Evolutionary conservation across 2,888 invertebrate genomes (phyloP).

Genomic region (Poecilobothrus nobilitatus): DNA sequence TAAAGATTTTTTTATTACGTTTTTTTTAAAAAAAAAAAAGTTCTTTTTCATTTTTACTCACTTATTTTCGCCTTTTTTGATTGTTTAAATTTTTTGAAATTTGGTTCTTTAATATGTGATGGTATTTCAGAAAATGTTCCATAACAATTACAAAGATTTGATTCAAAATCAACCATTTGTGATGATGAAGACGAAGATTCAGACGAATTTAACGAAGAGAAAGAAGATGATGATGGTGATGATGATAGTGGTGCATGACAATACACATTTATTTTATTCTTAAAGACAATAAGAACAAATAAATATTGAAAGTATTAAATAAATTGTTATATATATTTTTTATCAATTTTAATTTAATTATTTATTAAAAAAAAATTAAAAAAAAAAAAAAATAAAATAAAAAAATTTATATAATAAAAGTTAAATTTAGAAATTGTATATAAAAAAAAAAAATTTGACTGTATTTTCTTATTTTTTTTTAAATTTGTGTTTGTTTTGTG

Average conservation of each 20-base stretch:
- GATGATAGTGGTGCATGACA: neutral
- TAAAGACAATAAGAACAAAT: neutral
- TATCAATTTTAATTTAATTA: too few relatives aligned
- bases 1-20: too few relatives aligned
- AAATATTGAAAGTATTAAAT: too few relatives aligned
- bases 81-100: neutral
- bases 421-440: too few relatives aligned
- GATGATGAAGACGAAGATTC: neutral
- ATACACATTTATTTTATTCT: neutral
- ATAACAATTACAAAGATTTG: neutral
- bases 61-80: neutral
- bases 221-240: neutral
- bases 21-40: too few relatives aligned
- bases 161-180: neutral
- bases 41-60: neutral
- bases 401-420: too few relatives aligned
- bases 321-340: too few relatives aligned
- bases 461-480: too few relatives aligned
- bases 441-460: too few relatives aligned
- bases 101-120: neutral
- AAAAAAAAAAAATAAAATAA: too few relatives aligned
- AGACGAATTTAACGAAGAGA: neutral
- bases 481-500: too few relatives aligned
- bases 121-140: neutral
- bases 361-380: too few relatives aligned